phyloP scores from a whole-genome alignment of 92 coral and sea anemone species.

The Siderastrea radians region DNA sequence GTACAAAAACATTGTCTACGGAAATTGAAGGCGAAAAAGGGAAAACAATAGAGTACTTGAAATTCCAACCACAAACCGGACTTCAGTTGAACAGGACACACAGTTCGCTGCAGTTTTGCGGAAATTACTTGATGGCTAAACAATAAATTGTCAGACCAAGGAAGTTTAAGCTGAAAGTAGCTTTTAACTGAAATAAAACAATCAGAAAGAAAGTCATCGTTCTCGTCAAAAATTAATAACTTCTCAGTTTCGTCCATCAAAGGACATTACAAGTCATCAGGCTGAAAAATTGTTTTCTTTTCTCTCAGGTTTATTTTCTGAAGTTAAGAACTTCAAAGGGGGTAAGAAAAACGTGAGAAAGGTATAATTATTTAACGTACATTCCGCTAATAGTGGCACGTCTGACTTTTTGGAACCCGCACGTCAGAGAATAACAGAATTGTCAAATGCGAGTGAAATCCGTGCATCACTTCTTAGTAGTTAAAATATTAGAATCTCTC shows the following conservation, averaged over 20 bases:
- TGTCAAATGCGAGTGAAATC: background rate
- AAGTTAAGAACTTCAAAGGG: background rate
- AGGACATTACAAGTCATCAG: background rate
- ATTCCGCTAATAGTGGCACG: background rate
- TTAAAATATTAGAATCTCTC: background rate
- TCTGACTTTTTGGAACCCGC: background rate
- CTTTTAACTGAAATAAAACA: background rate
- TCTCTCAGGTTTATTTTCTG: background rate
- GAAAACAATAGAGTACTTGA: background rate
- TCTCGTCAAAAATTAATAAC: background rate
- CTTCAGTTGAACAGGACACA: background rate
- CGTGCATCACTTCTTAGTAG: background rate
- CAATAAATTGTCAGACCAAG: background rate
- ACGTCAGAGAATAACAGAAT: background rate
- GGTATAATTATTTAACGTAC: background rate
- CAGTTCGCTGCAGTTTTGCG: background rate
- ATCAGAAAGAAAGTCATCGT: background rate
- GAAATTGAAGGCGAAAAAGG: background rate
- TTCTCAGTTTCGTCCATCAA: background rate
- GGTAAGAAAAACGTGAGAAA: conserved; percentile 4
- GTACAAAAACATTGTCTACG: background rate
- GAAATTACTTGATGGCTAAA: background rate
- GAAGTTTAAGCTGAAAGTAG: background rate
- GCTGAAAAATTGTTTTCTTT: conserved; percentile 24
- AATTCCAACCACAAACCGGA: background rate